Conservation (phyloP, 1,140 invertebrate species). For the Papilio helenus region DNA sequence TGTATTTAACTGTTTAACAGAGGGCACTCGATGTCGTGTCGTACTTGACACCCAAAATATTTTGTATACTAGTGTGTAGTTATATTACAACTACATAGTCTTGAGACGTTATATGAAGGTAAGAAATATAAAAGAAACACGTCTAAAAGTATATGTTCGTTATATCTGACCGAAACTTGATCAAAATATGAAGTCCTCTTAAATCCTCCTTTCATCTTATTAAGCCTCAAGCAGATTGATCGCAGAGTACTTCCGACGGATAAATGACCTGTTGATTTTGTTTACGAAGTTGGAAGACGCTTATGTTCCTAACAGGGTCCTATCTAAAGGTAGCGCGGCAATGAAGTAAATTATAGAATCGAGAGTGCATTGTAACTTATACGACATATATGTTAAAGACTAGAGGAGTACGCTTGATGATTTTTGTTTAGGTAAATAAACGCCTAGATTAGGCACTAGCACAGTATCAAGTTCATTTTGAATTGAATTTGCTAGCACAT, state of each 20-base stretch:
- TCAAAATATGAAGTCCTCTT: no score
- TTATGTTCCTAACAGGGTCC: background rate
- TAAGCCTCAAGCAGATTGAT: background rate
- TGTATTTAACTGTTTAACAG: conserved; percentile 34
- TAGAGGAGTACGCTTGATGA: background rate
- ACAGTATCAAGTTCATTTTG: conserved; percentile 11
- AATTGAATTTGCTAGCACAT: background rate
- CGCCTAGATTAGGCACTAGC: background rate
- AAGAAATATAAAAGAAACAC: no score
- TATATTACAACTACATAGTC: background rate
- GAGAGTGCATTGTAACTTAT: background rate
- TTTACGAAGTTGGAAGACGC: background rate
- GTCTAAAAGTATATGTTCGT: no score
- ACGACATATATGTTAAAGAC: background rate
- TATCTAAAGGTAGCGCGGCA: background rate
- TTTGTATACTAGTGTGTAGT: background rate
- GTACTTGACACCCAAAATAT: conserved; percentile 25
- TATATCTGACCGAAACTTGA: no score
- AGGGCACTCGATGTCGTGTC: conserved; percentile 24
- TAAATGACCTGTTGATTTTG: background rate
- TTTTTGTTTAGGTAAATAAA: background rate
- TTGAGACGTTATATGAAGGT: no score
- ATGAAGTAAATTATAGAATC: background rate
- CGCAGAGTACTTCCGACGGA: background rate
- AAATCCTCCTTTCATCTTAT: no score